These are phyloP conservation scores for Neotoxoptera formosana DNA, from an alignment of 1,140 invertebrate genomes.

Conservation along the genomic window DNA sequence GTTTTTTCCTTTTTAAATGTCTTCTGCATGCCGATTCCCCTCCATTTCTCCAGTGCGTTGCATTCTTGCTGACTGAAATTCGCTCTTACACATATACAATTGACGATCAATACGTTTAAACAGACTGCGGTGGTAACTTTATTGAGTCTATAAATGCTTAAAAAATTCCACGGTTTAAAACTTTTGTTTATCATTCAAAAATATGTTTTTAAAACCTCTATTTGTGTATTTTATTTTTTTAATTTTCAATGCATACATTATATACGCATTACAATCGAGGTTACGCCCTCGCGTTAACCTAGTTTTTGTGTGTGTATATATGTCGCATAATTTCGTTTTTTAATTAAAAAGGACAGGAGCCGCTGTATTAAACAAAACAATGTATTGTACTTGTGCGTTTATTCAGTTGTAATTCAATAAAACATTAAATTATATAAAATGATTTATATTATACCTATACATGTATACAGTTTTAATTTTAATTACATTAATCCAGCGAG, in stretches of 20 bases:
- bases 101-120: constrained; percentile 20
- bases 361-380: neutral
- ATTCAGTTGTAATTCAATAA: neutral
- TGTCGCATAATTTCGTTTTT: constrained; percentile 22
- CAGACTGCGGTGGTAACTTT: constrained; percentile 10
- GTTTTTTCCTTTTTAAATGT: constrained; percentile 12
- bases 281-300: neutral
- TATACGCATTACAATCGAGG: neutral
- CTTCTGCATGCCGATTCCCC: neutral
- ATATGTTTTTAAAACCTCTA: neutral
- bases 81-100: constrained; percentile 31
- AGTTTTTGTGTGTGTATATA: neutral
- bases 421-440: neutral
- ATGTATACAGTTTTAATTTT: neutral
- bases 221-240: neutral
- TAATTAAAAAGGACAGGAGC: neutral
- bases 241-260: neutral
- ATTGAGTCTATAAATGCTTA: neutral
- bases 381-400: neutral
- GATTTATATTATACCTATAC: too few species aligned
- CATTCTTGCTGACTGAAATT: constrained; percentile 3
- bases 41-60: neutral
- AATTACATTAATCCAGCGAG: neutral
- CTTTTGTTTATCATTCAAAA: neutral
- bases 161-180: neutral